Evolutionary conservation across 2,797 vertebrate species (phyloP).

Genomic region (Chromis chromis): DNA sequence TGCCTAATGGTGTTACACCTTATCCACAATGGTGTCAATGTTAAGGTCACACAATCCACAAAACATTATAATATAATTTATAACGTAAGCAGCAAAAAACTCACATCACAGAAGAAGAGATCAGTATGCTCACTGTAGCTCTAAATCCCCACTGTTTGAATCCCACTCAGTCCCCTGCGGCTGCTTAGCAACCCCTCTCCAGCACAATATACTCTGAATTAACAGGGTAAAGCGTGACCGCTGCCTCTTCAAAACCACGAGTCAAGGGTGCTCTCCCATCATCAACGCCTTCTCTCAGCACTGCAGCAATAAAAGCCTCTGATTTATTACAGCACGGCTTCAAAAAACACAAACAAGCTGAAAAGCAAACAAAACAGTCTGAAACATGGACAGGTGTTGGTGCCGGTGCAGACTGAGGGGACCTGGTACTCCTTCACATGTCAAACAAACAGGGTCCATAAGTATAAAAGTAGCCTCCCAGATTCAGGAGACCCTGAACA

Average conservation of each 20-base stretch:
- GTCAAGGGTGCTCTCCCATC: conserved; percentile 78
- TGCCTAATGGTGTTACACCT: not conserved
- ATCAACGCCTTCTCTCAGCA: conserved; percentile 67
- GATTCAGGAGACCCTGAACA: not conserved
- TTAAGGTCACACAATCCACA: conserved; percentile 27
- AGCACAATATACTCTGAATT: conserved; percentile 84
- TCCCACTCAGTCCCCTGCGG: conserved; percentile 82
- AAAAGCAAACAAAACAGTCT: conserved; percentile 39
- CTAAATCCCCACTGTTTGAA: conserved; percentile 81
- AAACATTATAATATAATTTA: conserved; percentile 31
- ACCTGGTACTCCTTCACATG: not conserved
- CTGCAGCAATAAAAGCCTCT: conserved; percentile 54
- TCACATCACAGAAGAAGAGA: conserved; percentile 59
- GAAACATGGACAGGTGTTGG: not conserved
- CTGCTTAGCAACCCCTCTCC: conserved; percentile 87
- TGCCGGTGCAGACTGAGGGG: conserved; percentile 5
- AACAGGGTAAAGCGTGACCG: conserved; percentile 81
- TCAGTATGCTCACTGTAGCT: conserved; percentile 63
- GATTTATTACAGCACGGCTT: conserved; percentile 47
- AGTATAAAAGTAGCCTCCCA: not conserved
- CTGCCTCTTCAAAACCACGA: conserved; percentile 80
- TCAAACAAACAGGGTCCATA: conserved; percentile 1
- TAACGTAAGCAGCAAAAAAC: conserved; percentile 43
- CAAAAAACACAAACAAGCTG: conserved; percentile 48
- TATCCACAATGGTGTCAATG: not conserved